Percentiles rank a stretch among this genome's conserved stretches.
Evolutionary conservation across 1,140 invertebrate species (phyloP).

Genomic region (Atopsyche davidsoni): DNA sequence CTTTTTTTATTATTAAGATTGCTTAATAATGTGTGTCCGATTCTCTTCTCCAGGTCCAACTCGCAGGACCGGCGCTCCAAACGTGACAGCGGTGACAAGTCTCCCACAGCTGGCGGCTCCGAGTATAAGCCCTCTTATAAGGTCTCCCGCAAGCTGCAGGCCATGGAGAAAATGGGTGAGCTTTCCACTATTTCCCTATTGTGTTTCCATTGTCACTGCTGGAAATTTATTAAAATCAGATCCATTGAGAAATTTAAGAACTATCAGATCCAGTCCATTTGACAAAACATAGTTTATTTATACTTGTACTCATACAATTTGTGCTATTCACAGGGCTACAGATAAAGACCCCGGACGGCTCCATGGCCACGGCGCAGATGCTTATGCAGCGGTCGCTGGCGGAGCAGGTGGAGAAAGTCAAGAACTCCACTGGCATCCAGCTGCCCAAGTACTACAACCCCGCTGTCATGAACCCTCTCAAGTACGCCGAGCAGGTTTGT

Average conservation of each 20-base stretch:
- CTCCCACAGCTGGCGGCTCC: slow-evolving; percentile 31
- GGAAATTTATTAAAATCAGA: background rate
- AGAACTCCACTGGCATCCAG: slow-evolving; percentile 35
- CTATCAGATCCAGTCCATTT: too few species aligned
- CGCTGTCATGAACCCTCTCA: slow-evolving; percentile 70
- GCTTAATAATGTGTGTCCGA: background rate
- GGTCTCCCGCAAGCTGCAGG: slow-evolving; percentile 46
- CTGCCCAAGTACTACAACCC: slow-evolving; percentile 78
- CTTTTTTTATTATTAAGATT: too few species aligned
- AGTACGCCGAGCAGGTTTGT: slow-evolving; percentile 75
- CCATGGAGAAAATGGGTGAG: slow-evolving; percentile 49
- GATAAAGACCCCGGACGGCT: slow-evolving; percentile 46
- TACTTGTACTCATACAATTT: background rate
- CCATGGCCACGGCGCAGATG: slow-evolving; percentile 45
- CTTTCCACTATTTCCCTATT: background rate
- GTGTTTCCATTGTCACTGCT: background rate
- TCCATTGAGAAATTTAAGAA: too few species aligned
- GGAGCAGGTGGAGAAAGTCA: slow-evolving; percentile 37
- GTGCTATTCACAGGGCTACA: slow-evolving; percentile 36
- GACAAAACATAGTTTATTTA: slow-evolving; percentile 1
- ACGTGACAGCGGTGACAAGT: slow-evolving; percentile 32
- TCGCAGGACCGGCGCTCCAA: slow-evolving; percentile 15
- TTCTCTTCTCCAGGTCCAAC: slow-evolving; percentile 10
- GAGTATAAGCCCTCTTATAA: slow-evolving; percentile 45
- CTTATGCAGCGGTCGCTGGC: slow-evolving; percentile 29